phyloP scores from a whole-genome alignment of 2,113 vertebrate species.

The Heptranchias perlo region DNA sequence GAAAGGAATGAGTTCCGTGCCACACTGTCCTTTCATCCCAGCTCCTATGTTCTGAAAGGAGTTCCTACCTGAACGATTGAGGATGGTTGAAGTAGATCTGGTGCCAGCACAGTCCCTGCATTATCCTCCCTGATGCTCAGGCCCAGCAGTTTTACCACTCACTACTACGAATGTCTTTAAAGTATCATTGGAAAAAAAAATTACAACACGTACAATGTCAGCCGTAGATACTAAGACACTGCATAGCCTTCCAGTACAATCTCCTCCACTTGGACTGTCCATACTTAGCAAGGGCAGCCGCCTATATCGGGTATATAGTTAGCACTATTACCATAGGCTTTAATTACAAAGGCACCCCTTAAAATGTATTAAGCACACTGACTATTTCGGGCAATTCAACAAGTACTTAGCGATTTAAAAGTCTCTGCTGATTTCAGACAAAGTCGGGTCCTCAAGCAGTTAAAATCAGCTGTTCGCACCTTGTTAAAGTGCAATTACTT shows the following conservation, averaged over 20 bases:
- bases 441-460: neutral
- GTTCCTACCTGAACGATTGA: neutral
- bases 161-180: neutral
- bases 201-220: neutral
- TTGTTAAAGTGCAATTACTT: neutral
- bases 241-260: neutral
- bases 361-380: neutral
- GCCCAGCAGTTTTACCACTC: neutral
- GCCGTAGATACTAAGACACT: neutral
- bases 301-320: neutral
- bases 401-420: neutral
- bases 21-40: neutral
- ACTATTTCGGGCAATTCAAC: neutral
- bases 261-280: too few relatives aligned
- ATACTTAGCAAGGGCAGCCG: neutral
- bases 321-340: too few relatives aligned
- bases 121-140: neutral
- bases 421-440: neutral
- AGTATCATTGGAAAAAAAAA: neutral
- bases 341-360: neutral
- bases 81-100: neutral
- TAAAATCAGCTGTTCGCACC: neutral
- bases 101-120: neutral
- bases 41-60: neutral
- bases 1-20: neutral